Base-by-base conservation (phyloP, 2,888 invertebrate species). In the Epicampocera succincta region DNA sequence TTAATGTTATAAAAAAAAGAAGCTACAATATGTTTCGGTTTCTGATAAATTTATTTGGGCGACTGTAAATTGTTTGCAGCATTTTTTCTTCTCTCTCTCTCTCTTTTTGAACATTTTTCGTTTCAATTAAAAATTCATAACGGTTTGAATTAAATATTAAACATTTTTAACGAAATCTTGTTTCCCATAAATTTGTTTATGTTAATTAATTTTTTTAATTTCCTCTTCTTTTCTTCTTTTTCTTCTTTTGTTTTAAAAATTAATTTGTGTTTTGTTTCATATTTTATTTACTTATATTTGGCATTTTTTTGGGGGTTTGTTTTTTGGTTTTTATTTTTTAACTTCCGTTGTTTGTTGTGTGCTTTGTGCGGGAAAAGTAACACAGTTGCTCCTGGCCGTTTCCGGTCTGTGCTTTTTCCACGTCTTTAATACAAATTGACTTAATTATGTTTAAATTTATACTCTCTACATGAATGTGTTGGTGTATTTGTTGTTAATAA, bases 51-150 rank as follows among this genome's bases (percentile, higher is more conserved):
- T 38, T 54, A 2, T 15, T 50, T 29, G 33, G 9, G 11, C 9
- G 52, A 52, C 80, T 75, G 80, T 42, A 71, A 75, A 71, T 44
- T 75, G 75, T 75, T 71, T 72, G 75, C 60, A n/a, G 75, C 80
- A 80, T 75, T 80, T 66, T 46, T 29, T 50, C 11, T 60, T 46
- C 71, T 75, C 58, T 52, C 46, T 4, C 8, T 33, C 8, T 33
- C 9, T 65, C n/a, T 15, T 17, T 61, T 76, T 46, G 21, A 76
- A 74, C 63, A 61, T 66, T 29, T 44, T 38, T 56, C 50, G 3
- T 46, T 50, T 25, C 15, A 40, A 66, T 40, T 54, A 40, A 76
- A 61, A 68, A 68, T 13, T 44, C 44, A 52, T 48, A 60, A 44
- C 29, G 2, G 25, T 11, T 21, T 58, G 15, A 52, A n/a, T 69